Evolutionary conservation across 2,888 invertebrate genomes (phyloP).

Genomic region (Synanthedon myopaeformis): DNA sequence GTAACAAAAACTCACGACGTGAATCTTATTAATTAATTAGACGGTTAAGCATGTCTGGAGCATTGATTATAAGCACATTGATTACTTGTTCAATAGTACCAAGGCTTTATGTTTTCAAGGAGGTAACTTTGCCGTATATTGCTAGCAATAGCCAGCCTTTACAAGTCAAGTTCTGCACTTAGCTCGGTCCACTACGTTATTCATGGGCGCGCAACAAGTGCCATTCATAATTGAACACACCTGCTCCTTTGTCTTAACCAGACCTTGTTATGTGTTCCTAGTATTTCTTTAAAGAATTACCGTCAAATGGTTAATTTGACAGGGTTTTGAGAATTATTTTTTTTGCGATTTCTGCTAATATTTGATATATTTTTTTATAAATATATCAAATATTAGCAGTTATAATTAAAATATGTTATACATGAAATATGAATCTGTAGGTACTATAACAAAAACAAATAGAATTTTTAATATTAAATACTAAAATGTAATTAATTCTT

Average conservation of each 20-base stretch:
- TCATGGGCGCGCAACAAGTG: conserved; percentile 39
- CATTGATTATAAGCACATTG: not conserved
- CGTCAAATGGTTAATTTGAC: too few relatives aligned
- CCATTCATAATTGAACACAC: conserved; percentile 44
- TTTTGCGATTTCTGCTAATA: too few relatives aligned
- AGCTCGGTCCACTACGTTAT: conserved; percentile 36
- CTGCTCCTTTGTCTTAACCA: conserved; percentile 20
- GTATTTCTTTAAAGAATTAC: not conserved
- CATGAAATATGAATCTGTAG: too few relatives aligned
- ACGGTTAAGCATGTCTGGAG: not conserved
- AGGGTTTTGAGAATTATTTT: too few relatives aligned
- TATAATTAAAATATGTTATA: too few relatives aligned
- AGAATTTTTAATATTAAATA: too few relatives aligned
- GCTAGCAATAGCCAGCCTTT: conserved; percentile 39
- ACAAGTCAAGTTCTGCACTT: conserved; percentile 42
- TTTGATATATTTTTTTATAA: too few relatives aligned
- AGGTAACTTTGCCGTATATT: conserved; percentile 25
- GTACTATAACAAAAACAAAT: too few relatives aligned
- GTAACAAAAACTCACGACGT: too few relatives aligned
- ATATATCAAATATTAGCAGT: too few relatives aligned
- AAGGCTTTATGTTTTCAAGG: conserved; percentile 27
- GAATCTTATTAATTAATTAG: not conserved
- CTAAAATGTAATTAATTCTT: too few relatives aligned
- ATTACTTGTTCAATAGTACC: conserved; percentile 13
- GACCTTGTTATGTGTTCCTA: conserved; percentile 17